phyloP scores from a whole-genome alignment of 2,113 vertebrate genomes.

The Protobothrops mucrosquamatus region DNA sequence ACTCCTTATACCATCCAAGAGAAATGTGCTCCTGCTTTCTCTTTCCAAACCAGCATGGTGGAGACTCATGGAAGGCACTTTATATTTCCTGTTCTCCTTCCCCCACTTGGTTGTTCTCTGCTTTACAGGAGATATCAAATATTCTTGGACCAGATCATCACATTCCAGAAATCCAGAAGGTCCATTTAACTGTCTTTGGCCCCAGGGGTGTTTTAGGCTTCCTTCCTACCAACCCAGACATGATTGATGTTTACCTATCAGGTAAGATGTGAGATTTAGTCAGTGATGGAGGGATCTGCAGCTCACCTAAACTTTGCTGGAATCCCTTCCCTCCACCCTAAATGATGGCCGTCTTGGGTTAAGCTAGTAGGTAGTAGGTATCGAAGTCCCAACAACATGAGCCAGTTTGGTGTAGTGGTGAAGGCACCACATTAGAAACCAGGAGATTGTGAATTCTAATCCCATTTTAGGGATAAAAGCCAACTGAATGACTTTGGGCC shows the following conservation, averaged over 20 bases:
- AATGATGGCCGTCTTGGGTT: neutral
- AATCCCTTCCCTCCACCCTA: neutral
- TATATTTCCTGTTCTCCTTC: neutral
- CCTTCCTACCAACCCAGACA: slow-evolving; percentile 68
- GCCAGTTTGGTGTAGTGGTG: neutral
- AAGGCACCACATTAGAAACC: neutral
- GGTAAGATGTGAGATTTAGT: slow-evolving; percentile 62
- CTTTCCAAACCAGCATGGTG: neutral
- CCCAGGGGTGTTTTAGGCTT: slow-evolving; percentile 82
- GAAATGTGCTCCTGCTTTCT: neutral
- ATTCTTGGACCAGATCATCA: slow-evolving; percentile 83
- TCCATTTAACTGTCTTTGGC: slow-evolving; percentile 80
- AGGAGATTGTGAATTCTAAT: neutral
- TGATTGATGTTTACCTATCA: slow-evolving; percentile 73
- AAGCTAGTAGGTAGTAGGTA: neutral
- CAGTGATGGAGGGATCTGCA: neutral
- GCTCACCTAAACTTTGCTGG: neutral
- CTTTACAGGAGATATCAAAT: slow-evolving; percentile 71
- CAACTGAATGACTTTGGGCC: too few relatives aligned
- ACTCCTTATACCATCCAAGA: neutral
- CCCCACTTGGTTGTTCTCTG: neutral
- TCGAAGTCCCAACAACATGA: neutral
- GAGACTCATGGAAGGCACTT: neutral
- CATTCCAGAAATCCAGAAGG: slow-evolving; percentile 65
- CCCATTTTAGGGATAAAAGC: too few relatives aligned